Evolutionary conservation across 2,113 vertebrate species (phyloP).

Genomic region (Chionomys nivalis): DNA sequence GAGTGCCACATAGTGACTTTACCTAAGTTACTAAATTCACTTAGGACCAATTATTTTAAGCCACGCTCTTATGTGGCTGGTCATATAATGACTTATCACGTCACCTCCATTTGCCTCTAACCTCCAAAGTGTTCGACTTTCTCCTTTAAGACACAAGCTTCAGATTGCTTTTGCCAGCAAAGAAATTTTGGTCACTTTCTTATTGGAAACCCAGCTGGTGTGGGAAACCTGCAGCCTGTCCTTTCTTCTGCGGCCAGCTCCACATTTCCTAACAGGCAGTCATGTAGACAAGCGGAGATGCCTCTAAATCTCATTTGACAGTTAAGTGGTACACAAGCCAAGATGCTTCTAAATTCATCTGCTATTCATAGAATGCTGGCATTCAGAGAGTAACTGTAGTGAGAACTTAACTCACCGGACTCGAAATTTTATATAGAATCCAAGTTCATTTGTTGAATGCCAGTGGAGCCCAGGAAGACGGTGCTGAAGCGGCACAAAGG

Average conservation of each 20-base stretch:
- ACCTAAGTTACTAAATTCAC: slow-evolving; percentile 20
- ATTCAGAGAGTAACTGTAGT: neutral
- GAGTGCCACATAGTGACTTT: neutral
- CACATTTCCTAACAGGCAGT: neutral
- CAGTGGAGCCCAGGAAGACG: neutral
- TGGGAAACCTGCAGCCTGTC: neutral
- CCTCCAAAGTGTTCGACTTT: neutral
- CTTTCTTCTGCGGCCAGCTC: neutral
- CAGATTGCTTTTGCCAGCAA: neutral
- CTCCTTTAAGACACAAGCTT: neutral
- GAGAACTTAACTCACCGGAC: neutral
- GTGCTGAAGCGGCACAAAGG: neutral
- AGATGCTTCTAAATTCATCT: neutral
- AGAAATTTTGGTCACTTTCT: neutral
- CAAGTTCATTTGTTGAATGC: neutral
- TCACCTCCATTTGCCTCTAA: slow-evolving; percentile 26
- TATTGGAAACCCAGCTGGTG: neutral
- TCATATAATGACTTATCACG: neutral
- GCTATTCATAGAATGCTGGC: neutral
- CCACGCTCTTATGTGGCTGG: neutral
- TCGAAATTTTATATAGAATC: neutral
- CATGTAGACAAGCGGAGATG: neutral
- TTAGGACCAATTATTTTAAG: slow-evolving; percentile 55
- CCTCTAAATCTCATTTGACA: neutral
- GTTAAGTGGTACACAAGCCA: neutral